Percentiles rank a stretch among this genome's conserved stretches.
These are phyloP conservation scores for Nebria brevicollis DNA, from an alignment of 2,888 invertebrate genomes.

Conservation along the genomic window DNA sequence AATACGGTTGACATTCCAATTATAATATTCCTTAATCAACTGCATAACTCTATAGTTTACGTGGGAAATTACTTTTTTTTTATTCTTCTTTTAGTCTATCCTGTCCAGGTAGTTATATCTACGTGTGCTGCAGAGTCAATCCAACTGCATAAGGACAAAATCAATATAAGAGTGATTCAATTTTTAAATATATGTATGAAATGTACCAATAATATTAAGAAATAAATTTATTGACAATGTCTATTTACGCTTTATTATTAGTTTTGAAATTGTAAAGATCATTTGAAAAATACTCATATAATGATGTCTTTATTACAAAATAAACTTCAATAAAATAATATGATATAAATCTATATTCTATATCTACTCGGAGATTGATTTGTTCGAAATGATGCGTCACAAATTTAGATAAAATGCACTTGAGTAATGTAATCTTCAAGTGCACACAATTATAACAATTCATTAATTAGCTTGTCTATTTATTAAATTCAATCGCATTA, in stretches of 20 bases:
- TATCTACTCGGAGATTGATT: neutral
- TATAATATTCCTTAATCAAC: too few species aligned
- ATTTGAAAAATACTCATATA: too few species aligned
- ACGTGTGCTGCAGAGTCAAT: constrained; percentile 19
- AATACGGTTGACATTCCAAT: too few species aligned
- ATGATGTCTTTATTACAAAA: too few species aligned
- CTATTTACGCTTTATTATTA: neutral
- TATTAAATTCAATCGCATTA: too few species aligned
- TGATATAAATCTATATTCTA: too few species aligned
- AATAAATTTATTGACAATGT: neutral
- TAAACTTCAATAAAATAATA: too few species aligned
- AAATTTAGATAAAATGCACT: neutral
- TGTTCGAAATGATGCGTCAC: neutral
- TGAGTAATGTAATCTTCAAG: neutral
- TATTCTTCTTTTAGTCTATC: constrained; percentile 18
- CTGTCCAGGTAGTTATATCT: constrained; percentile 28
- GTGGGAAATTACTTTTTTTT: neutral
- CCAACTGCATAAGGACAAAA: neutral
- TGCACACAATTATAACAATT: neutral
- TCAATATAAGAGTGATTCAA: neutral
- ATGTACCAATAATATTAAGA: neutral
- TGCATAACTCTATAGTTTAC: neutral
- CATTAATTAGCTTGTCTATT: neutral
- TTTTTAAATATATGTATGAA: neutral
- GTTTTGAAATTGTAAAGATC: too few species aligned